Percentiles rank a stretch among this genome's conserved stretches.
phyloP scores from a whole-genome alignment of 2,797 vertebrate species.

The Pipistrellus kuhlii region DNA sequence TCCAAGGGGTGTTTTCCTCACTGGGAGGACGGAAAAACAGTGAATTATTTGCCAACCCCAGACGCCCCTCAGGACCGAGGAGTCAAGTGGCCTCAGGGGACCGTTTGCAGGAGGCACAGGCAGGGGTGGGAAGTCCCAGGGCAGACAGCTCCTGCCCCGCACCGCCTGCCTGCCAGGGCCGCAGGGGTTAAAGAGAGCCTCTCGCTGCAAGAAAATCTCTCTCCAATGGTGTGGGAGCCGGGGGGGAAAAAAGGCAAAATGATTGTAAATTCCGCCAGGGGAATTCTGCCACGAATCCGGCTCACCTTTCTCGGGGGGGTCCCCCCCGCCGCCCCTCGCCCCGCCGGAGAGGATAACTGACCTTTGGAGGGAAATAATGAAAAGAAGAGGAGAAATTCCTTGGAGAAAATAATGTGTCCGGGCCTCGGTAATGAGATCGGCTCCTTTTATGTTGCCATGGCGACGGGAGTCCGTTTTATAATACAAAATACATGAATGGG shows the following conservation, averaged over 20 bases:
- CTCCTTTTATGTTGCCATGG: slow-evolving; percentile 95
- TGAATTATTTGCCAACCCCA: neutral
- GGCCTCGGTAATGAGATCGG: slow-evolving; percentile 98
- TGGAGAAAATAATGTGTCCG: slow-evolving; percentile 96
- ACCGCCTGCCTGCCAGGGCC: neutral
- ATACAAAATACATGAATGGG: slow-evolving; percentile 96
- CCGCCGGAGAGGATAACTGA: slow-evolving; percentile 97
- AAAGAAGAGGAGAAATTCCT: slow-evolving; percentile 94
- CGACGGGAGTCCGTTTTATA: slow-evolving; percentile 94
- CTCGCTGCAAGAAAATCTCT: slow-evolving; percentile 85
- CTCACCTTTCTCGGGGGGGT: slow-evolving; percentile 94
- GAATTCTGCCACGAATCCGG: slow-evolving; percentile 93
- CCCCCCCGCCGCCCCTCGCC: slow-evolving; percentile 91
- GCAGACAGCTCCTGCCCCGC: neutral
- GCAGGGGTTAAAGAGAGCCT: slow-evolving; percentile 88
- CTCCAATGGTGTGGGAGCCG: slow-evolving; percentile 81
- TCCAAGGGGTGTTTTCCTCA: neutral
- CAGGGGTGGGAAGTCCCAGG: too few species aligned
- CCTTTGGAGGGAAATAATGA: slow-evolving; percentile 97
- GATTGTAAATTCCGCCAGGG: slow-evolving; percentile 93
- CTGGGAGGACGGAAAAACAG: neutral
- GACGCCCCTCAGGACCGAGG: neutral
- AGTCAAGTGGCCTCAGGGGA: neutral
- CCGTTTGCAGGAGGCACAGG: neutral
- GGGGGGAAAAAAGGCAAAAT: slow-evolving; percentile 91